These are phyloP conservation scores for Eudyptes chrysolophus DNA, from an alignment of 2,113 vertebrate genomes.

Conservation along the genomic window DNA sequence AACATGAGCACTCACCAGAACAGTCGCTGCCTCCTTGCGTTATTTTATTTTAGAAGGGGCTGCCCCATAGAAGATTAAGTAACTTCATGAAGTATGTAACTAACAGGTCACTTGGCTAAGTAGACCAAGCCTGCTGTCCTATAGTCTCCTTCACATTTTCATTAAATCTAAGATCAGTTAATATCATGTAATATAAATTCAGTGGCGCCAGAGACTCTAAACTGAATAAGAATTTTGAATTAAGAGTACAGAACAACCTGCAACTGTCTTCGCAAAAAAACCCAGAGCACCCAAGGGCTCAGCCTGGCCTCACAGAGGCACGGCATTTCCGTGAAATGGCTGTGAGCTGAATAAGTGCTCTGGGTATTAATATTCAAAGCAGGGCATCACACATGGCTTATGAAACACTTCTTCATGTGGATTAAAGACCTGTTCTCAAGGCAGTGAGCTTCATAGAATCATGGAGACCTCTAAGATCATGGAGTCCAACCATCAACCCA, in stretches of 20 bases:
- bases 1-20: background rate
- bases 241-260: conserved; percentile 14
- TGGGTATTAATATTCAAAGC: conserved; percentile 58
- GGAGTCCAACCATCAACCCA: no score
- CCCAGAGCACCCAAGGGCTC: background rate
- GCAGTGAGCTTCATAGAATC: background rate
- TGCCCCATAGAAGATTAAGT: background rate
- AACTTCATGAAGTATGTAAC: background rate
- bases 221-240: conserved; percentile 35
- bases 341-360: conserved; percentile 35
- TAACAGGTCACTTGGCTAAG: conserved; percentile 28
- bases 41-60: background rate
- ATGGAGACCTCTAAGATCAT: no score
- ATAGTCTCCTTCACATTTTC: conserved; percentile 24
- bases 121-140: conserved; percentile 12
- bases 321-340: background rate
- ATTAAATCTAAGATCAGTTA: conserved; percentile 46
- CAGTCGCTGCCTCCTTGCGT: background rate
- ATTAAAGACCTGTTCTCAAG: conserved; percentile 41
- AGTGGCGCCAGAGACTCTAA: conserved; percentile 1
- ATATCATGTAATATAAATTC: conserved; percentile 42
- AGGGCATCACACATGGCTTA: conserved; percentile 23
- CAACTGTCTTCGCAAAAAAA: background rate
- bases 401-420: conserved; percentile 41
- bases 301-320: background rate